These are phyloP conservation scores for Lepidocyrtoides sp. DNA, from an alignment of 2,888 invertebrate species.

Conservation along the genomic window DNA sequence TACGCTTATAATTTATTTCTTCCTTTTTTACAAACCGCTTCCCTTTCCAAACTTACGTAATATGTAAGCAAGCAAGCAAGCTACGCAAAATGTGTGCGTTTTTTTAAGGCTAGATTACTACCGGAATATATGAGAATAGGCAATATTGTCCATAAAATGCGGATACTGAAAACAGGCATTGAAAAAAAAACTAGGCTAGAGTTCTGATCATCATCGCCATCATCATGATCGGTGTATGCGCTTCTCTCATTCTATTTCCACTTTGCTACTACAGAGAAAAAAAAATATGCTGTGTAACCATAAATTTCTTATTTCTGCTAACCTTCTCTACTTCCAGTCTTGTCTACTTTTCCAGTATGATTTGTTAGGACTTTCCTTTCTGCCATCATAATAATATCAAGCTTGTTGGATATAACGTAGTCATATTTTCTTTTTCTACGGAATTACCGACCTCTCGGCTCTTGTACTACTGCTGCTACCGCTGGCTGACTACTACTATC, in stretches of 20 bases:
- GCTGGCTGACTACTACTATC: too few relatives aligned
- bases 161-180: not conserved
- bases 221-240: too few relatives aligned
- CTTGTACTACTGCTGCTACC: not conserved
- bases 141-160: conserved; percentile 16
- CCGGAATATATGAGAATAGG: not conserved
- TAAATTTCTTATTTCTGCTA: too few relatives aligned
- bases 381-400: too few relatives aligned
- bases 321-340: not conserved
- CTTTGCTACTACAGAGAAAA: not conserved
- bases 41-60: not conserved
- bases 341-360: not conserved
- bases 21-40: not conserved
- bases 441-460: too few relatives aligned
- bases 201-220: too few relatives aligned
- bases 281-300: too few relatives aligned
- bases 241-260: not conserved
- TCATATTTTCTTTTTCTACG: too few relatives aligned
- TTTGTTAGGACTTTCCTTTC: too few relatives aligned
- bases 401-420: too few relatives aligned
- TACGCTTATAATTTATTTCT: not conserved
- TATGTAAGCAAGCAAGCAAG: not conserved
- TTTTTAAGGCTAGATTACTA: not conserved
- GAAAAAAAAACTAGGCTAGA: too few relatives aligned
- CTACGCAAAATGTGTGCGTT: not conserved